Evolutionary conservation across 1,140 invertebrate genomes (phyloP).

Genomic region (Hyphantria cunea): DNA sequence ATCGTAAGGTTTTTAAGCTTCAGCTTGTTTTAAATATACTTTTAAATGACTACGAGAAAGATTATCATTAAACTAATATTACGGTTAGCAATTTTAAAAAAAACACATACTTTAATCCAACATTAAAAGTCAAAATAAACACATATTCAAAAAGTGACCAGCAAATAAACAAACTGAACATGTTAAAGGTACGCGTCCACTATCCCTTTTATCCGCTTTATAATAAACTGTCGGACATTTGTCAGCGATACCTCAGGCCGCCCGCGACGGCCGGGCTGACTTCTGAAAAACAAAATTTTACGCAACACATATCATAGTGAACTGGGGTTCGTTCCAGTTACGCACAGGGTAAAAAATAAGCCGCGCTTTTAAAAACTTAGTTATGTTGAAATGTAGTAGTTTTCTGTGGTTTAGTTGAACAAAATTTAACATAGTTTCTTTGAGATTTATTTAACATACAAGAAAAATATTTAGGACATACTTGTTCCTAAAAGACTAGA

Average conservation of each 20-base stretch:
- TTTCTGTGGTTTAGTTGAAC: too few species aligned
- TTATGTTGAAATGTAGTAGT: too few species aligned
- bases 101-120: conserved; percentile 13
- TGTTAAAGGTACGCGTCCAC: conserved; percentile 26
- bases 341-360: conserved; percentile 45
- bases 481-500: too few species aligned
- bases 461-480: too few species aligned
- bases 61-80: too few species aligned
- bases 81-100: background rate
- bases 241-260: conserved; percentile 60
- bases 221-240: conserved; percentile 65
- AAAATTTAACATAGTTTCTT: too few species aligned
- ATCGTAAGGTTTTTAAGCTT: too few species aligned
- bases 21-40: too few species aligned
- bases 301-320: conserved; percentile 77
- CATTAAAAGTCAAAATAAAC: too few species aligned
- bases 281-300: conserved; percentile 79
- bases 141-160: conserved; percentile 12
- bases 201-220: conserved; percentile 28
- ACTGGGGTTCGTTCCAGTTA: conserved; percentile 49
- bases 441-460: too few species aligned
- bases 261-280: conserved; percentile 24
- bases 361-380: conserved; percentile 11
- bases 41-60: too few species aligned
- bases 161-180: conserved; percentile 13